phyloP scores from a whole-genome alignment of 2,797 vertebrate species.

The Ctenopoma multispine region DNA sequence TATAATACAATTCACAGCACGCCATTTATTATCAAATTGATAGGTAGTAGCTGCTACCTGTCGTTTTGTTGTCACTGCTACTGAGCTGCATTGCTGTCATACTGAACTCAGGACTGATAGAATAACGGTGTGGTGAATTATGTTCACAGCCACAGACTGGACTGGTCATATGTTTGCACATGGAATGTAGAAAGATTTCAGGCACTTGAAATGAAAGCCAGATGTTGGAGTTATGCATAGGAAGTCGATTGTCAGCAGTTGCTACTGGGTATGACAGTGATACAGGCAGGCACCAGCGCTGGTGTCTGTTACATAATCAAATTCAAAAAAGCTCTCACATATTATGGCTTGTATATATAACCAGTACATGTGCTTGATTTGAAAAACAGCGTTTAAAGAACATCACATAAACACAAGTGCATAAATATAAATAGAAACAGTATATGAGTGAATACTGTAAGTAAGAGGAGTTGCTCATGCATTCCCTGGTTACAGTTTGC shows the following conservation, averaged over 20 bases:
- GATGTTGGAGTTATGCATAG: slow-evolving; percentile 71
- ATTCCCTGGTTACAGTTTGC: slow-evolving; percentile 54
- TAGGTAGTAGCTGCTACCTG: background rate
- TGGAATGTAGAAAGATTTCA: slow-evolving; percentile 67
- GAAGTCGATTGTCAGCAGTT: slow-evolving; percentile 65
- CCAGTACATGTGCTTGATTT: slow-evolving; percentile 8
- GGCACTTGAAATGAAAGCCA: slow-evolving; percentile 71
- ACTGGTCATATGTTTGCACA: slow-evolving; percentile 56
- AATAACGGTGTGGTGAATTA: slow-evolving; percentile 30
- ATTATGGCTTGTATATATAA: slow-evolving; percentile 40
- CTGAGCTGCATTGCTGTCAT: slow-evolving; percentile 4
- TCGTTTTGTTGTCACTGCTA: background rate
- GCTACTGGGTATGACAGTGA: slow-evolving; percentile 61
- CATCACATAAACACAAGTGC: slow-evolving; percentile 40
- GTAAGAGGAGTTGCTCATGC: slow-evolving; percentile 36
- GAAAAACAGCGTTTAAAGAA: slow-evolving; percentile 28
- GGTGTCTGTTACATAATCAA: slow-evolving; percentile 46
- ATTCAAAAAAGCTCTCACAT: slow-evolving; percentile 41
- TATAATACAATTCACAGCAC: background rate
- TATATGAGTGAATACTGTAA: slow-evolving; percentile 21
- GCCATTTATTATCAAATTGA: background rate
- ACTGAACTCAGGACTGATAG: background rate
- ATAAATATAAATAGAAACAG: slow-evolving; percentile 48
- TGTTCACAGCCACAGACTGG: slow-evolving; percentile 37
- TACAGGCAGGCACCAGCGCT: slow-evolving; percentile 38